phyloP scores from a whole-genome alignment of 2,797 vertebrate species.

The Spinibarbus caldwelli region DNA sequence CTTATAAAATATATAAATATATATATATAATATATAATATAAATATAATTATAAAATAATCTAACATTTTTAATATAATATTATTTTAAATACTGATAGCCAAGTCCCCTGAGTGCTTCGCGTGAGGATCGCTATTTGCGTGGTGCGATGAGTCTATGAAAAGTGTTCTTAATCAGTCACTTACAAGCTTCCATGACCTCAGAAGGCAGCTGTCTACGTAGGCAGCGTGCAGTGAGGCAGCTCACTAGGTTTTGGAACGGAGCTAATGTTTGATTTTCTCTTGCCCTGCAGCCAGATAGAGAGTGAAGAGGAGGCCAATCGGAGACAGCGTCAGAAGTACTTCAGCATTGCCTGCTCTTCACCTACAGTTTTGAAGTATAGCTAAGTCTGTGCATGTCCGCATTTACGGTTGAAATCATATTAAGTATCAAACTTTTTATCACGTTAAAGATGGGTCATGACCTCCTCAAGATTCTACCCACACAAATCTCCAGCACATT shows the following conservation, averaged over 20 bases:
- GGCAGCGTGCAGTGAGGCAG: conserved; percentile 13
- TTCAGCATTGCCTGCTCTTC: conserved; percentile 3
- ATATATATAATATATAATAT: too few relatives aligned
- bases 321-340: conserved; percentile 14
- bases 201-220: conserved; percentile 28
- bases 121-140: not conserved
- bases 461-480: conserved; percentile 39
- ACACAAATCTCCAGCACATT: conserved; percentile 36
- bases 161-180: conserved; percentile 7
- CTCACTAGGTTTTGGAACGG: conserved; percentile 10
- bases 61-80: not conserved
- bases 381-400: not conserved
- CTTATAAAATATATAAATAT: too few relatives aligned
- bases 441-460: conserved; percentile 41
- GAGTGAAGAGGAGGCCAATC: conserved; percentile 17
- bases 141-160: not conserved
- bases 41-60: not conserved
- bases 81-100: not conserved
- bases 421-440: conserved; percentile 46
- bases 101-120: not conserved
- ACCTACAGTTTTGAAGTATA: conserved; percentile 29
- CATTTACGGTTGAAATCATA: conserved; percentile 28
- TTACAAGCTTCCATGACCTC: conserved; percentile 10
- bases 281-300: conserved; percentile 21
- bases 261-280: conserved; percentile 43